Conservation (phyloP, 2,888 invertebrate genomes). For the Trachelus troglodyta region DNA sequence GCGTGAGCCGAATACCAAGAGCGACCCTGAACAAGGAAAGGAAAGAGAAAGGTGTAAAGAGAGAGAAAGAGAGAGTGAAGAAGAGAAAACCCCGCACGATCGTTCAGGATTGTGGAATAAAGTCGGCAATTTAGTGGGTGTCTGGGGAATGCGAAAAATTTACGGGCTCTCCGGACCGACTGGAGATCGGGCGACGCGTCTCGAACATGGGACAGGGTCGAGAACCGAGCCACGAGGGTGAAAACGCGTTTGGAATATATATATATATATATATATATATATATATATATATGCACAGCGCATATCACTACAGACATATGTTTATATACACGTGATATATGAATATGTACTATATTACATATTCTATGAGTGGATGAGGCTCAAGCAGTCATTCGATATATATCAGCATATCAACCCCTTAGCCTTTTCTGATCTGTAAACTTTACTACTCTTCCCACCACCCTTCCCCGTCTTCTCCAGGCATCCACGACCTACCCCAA, state of each 20-base stretch:
- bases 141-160: conserved; percentile 6
- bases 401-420: conserved; percentile 36
- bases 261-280: too few relatives aligned
- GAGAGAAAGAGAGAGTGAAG: too few relatives aligned
- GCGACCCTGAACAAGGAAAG: background rate
- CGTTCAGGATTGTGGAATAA: conserved; percentile 27
- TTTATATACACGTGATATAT: background rate
- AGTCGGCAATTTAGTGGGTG: conserved; percentile 21
- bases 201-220: conserved; percentile 5
- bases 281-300: too few relatives aligned
- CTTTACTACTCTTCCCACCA: background rate
- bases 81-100: conserved; percentile 10
- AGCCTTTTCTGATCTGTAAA: background rate
- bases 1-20: background rate
- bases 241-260: background rate
- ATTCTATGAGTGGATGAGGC: conserved; percentile 25
- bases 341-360: background rate
- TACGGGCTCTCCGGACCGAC: conserved; percentile 3
- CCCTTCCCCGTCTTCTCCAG: background rate
- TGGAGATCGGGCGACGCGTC: background rate
- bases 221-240: conserved; percentile 1
- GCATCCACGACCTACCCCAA: background rate
- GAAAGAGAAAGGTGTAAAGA: too few relatives aligned
- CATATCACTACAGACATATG: background rate
- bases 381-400: conserved; percentile 28